phyloP scores from a whole-genome alignment of 1,140 invertebrate genomes.

The Brachionus rotundiformis region DNA sequence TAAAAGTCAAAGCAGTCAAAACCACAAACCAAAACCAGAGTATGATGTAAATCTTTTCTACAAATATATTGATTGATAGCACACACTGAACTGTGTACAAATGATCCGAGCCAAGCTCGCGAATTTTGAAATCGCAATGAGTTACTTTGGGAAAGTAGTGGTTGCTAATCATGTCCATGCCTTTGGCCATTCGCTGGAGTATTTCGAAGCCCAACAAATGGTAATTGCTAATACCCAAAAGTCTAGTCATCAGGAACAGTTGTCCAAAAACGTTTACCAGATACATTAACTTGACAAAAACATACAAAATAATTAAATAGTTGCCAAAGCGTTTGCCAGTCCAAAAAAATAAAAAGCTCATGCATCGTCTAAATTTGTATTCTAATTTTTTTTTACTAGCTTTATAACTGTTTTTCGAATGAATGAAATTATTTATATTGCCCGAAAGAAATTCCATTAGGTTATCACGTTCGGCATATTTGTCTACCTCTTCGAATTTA shows the following conservation, averaged over 20 bases:
- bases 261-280: slow-evolving; percentile 64
- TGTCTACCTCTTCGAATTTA: slow-evolving; percentile 47
- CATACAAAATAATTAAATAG: slow-evolving; percentile 64
- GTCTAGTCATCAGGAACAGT: slow-evolving; percentile 60
- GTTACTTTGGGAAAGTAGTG: slow-evolving; percentile 53
- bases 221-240: slow-evolving; percentile 53
- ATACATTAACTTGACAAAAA: slow-evolving; percentile 64
- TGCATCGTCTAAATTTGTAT: slow-evolving; percentile 34
- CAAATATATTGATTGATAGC: slow-evolving; percentile 48
- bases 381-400: neutral
- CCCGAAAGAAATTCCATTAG: slow-evolving; percentile 50
- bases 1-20: slow-evolving; percentile 4
- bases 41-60: slow-evolving; percentile 50
- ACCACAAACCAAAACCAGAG: slow-evolving; percentile 52
- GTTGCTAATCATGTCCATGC: slow-evolving; percentile 41
- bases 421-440: slow-evolving; percentile 27
- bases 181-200: slow-evolving; percentile 19
- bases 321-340: slow-evolving; percentile 60
- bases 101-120: slow-evolving; percentile 46
- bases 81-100: slow-evolving; percentile 53
- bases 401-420: slow-evolving; percentile 47
- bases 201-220: slow-evolving; percentile 47
- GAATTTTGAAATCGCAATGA: slow-evolving; percentile 50
- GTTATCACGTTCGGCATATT: slow-evolving; percentile 47
- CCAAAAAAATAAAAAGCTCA: slow-evolving; percentile 55